Evolutionary conservation across 2,113 vertebrate species (phyloP).

Genomic region (Porphyrio hochstetteri): DNA sequence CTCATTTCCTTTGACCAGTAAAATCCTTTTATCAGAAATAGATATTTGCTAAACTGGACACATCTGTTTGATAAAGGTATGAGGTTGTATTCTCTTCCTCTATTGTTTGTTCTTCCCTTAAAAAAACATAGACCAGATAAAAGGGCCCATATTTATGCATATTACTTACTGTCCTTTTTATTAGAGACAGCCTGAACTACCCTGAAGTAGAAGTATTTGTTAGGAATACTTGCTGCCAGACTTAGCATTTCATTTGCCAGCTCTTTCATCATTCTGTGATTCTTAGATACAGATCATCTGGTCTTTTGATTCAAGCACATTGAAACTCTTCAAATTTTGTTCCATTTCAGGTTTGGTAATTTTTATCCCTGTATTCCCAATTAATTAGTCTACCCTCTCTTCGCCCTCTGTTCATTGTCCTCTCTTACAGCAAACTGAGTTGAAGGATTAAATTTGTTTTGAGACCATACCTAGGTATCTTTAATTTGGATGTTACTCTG

Average conservation of each 20-base stretch:
- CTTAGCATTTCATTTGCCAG: background rate
- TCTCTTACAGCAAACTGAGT: background rate
- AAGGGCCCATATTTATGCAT: background rate
- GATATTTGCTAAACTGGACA: background rate
- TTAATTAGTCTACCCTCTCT: background rate
- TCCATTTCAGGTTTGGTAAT: background rate
- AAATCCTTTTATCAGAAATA: background rate
- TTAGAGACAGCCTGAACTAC: background rate
- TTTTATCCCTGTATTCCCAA: background rate
- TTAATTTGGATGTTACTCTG: background rate
- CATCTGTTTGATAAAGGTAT: background rate
- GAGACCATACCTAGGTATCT: background rate
- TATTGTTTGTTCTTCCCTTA: background rate
- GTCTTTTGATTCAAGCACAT: background rate
- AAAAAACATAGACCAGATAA: background rate
- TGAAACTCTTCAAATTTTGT: background rate
- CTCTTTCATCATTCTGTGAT: background rate
- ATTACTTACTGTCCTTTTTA: background rate
- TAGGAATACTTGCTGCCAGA: background rate
- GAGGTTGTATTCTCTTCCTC: background rate
- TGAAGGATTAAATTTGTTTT: background rate
- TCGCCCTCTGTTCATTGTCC: background rate
- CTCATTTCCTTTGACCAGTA: background rate
- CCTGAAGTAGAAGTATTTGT: background rate
- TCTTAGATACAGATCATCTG: background rate